Evolutionary conservation across 1,140 invertebrate genomes (phyloP), one percentile per base, ranked within the genome.

Genomic region (Tetramorium alpestre): DNA sequence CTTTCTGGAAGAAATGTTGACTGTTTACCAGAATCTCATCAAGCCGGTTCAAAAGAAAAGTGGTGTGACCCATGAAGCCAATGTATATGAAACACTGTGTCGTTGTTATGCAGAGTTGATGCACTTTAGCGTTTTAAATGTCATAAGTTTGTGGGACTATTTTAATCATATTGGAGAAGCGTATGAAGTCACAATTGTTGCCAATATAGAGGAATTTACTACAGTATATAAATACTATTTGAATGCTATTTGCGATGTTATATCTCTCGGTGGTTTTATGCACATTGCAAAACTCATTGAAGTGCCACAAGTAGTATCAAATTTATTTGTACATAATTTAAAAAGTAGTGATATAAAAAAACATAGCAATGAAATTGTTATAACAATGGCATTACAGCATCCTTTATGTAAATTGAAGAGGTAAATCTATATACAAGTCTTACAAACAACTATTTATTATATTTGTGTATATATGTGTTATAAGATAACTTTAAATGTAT

Each of bases 151-250:
- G 86, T 96, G 96, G 94, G 96, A 96, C 90, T 97, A 96, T 93
- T 96, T 96, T 82, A 96, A 97, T 84, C 95, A 97, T 85, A 96
- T 96, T 91, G 96, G 96, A 54, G 96, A 97, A 94, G 89, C 96
- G 13, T 96, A 96, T 92, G 96, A 97, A 94, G 96, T 98, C 86
- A 95, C 96, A 10, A 95, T 98, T 84, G 96, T 98, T 86, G 96
- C 96, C 92, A 96, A 97, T 94, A 96, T 97, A 93, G 97, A 97
- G 75, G 97, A 98, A 93, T 97, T 96, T 94, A 96, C 97, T 86
- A 96, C 96, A 87, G 95, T 97, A 49, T 98, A 98, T 92, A 96
- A 96, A 92, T 96, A 96, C 89, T 98, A 98, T 95, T 96, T 97
- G 62, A 96, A 96, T 92, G 95, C 96, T 85, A 96, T 98, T 93